Conservation (phyloP, 2,888 invertebrate genomes). For the Seira musarum region DNA sequence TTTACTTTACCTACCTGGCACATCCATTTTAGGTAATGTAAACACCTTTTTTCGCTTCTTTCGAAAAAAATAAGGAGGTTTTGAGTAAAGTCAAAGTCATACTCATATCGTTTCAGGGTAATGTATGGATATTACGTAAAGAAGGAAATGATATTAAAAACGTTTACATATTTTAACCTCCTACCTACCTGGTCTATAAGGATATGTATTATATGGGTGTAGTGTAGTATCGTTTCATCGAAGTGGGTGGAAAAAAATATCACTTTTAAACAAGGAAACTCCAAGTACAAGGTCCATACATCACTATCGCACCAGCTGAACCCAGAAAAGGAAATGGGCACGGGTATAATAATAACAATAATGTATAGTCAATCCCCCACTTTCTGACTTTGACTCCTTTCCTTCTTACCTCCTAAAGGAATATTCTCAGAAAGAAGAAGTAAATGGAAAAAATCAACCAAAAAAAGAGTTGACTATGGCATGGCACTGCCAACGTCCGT, state of each 20-base stretch:
- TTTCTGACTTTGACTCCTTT: no score
- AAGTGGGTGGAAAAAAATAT: constrained; percentile 46
- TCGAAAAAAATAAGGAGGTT: background rate
- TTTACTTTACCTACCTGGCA: background rate
- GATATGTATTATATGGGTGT: background rate
- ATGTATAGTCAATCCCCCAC: background rate
- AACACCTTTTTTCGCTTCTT: constrained; percentile 38
- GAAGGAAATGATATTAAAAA: background rate
- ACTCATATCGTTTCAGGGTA: background rate
- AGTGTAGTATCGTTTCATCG: background rate
- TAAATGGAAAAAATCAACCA: no score
- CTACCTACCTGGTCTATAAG: no score
- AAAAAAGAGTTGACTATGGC: constrained; percentile 2
- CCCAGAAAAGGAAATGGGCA: constrained; percentile 49
- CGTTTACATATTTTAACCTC: background rate
- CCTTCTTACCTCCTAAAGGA: background rate
- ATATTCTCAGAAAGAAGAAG: no score
- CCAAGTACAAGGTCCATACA: constrained; percentile 34
- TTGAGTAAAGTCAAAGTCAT: background rate
- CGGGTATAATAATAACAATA: background rate
- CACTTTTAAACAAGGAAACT: constrained; percentile 24
- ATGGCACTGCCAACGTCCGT: background rate
- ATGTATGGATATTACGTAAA: background rate
- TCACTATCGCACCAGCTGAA: constrained; percentile 47
- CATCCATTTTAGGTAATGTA: constrained; percentile 34